phyloP scores from a whole-genome alignment of 2,797 vertebrate species.

The Antrozous pallidus region DNA sequence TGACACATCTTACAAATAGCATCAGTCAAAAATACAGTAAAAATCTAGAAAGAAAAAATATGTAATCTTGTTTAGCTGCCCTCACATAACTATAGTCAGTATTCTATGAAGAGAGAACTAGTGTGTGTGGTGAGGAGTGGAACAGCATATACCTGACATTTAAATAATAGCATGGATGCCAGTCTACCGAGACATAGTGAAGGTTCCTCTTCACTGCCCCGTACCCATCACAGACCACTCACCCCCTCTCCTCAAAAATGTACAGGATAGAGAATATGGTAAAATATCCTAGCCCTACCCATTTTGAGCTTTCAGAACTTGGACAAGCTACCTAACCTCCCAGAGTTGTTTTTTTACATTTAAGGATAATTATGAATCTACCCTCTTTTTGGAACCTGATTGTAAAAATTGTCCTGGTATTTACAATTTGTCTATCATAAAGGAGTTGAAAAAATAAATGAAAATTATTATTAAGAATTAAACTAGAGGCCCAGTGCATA shows the following conservation, averaged over 20 bases:
- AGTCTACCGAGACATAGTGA: background rate
- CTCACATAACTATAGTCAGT: background rate
- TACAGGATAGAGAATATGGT: background rate
- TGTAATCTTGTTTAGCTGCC: background rate
- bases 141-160: background rate
- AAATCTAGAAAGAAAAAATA: background rate
- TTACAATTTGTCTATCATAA: background rate
- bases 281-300: background rate
- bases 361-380: background rate
- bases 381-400: background rate
- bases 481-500: background rate
- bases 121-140: background rate
- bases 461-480: background rate
- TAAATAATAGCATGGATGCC: background rate
- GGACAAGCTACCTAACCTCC: background rate
- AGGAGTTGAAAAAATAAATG: background rate
- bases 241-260: background rate
- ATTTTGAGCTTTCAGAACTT: background rate
- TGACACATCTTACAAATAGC: background rate
- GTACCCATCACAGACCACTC: fast-evolving
- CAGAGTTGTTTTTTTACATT: background rate
- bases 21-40: background rate
- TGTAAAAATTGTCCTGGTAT: background rate
- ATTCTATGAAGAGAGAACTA: background rate
- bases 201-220: background rate